Base-by-base conservation (phyloP, 2,113 vertebrate species). In the Corydoras maculifer region DNA sequence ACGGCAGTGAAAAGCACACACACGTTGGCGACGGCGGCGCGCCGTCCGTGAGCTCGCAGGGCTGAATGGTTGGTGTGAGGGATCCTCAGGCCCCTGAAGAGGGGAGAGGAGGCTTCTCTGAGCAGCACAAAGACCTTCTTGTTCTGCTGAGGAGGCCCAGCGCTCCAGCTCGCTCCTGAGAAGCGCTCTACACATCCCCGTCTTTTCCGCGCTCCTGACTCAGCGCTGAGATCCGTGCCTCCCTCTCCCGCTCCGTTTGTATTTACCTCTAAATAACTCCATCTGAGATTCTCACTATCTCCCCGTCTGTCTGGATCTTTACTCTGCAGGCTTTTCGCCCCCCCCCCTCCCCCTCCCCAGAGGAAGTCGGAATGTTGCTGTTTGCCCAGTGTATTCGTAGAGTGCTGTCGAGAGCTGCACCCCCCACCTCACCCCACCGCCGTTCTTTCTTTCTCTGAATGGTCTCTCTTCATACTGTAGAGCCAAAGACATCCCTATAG, bases 41-140 rank as follows among this genome's bases (percentile, higher is more conserved):
- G 72, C 62, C 67, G 62, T 63, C 30, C 32, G 50, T 12, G 69
- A 68, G 75, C 58, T 71, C 51, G 72, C 25, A 54, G 70, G 51
- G 31, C 61, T 69, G 60, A 75, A 74, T 65, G 75, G 68, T 50
- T 51, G 18, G 60, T 72, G 69, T 72, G 65, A 77, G 69, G 74
- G 31, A 49, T 62, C 68, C 60, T 74, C 43, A 29, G 73, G 75
- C 60, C 71, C 75, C 48, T 72, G 68, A 67, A 71, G 68, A 70
- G 75, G 68, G 64, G 60, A 48, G 63, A 53, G 61, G 66, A 59
- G 50, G 74, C 57, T 69, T 60, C 62, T 74, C 71, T 62, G 66
- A 65, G 50, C 29, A 62, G 69, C 72, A 80, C 78, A 80, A 80
- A 80, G 75, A 80, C 35, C 12, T 32, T 60, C 73, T 80, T 80